phyloP scores from a whole-genome alignment of 2,888 invertebrate genomes.

The Papilio elwesi region DNA sequence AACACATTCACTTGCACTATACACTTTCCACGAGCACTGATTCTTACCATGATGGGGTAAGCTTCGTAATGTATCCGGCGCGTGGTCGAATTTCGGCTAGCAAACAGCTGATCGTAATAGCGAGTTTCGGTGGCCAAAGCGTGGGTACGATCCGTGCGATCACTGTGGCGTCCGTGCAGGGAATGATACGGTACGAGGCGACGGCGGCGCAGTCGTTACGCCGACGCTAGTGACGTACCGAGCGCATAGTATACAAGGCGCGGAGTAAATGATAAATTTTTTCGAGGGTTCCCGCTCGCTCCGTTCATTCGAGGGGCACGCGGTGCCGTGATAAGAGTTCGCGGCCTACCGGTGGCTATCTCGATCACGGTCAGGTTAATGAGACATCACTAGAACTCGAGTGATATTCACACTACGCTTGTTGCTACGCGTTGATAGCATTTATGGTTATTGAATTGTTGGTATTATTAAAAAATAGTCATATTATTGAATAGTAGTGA shows the following conservation, averaged over 20 bases:
- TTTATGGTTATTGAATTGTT: slow-evolving; percentile 16
- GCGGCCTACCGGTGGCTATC: slow-evolving; percentile 59
- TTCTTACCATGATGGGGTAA: slow-evolving; percentile 75
- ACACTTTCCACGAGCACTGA: slow-evolving; percentile 63
- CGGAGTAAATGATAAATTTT: slow-evolving; percentile 68
- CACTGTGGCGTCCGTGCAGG: slow-evolving; percentile 71
- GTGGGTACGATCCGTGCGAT: slow-evolving; percentile 65
- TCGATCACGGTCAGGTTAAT: slow-evolving; percentile 66
- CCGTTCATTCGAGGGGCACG: slow-evolving; percentile 70
- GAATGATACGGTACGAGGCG: slow-evolving; percentile 76
- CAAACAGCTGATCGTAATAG: slow-evolving; percentile 75
- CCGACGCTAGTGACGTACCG: slow-evolving; percentile 60
- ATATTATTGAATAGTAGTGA: too few relatives aligned
- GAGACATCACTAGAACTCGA: slow-evolving; percentile 57
- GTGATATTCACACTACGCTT: slow-evolving; percentile 59
- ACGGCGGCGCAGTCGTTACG: slow-evolving; percentile 74
- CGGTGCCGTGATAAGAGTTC: slow-evolving; percentile 69
- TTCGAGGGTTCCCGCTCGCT: slow-evolving; percentile 70
- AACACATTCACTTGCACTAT: slow-evolving; percentile 62
- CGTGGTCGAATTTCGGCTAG: slow-evolving; percentile 50
- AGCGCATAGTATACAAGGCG: slow-evolving; percentile 64
- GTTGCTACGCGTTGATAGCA: slow-evolving; percentile 41
- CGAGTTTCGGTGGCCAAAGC: slow-evolving; percentile 54
- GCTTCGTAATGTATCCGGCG: slow-evolving; percentile 37
- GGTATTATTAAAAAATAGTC: not conserved